Percentiles rank a stretch among this genome's conserved stretches.
Evolutionary conservation across 2,888 invertebrate genomes (phyloP).

Genomic region (Drosophila koepferae): DNA sequence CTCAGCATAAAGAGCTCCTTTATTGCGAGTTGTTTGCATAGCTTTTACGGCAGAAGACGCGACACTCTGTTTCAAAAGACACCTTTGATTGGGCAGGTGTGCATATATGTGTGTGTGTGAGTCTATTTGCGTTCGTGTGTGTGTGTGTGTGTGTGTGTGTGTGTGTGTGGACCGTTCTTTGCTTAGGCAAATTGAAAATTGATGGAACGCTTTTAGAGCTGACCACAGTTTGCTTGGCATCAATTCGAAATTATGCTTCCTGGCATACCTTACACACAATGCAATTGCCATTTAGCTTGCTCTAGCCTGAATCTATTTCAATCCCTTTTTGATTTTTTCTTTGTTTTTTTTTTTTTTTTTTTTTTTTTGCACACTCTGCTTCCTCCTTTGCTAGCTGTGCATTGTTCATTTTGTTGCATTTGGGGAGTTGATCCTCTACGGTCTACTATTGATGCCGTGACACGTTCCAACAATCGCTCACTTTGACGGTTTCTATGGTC

Average conservation of each 20-base stretch:
- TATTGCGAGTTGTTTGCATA: constrained; percentile 51
- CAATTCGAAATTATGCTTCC: constrained; percentile 44
- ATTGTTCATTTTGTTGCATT: constrained; percentile 30
- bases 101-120: no score
- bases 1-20: constrained; percentile 42
- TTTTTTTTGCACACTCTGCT: not conserved
- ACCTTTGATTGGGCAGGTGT: constrained; percentile 31
- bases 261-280: constrained; percentile 21
- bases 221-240: constrained; percentile 40
- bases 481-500: constrained; percentile 62
- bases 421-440: constrained; percentile 20
- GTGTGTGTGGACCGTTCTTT: constrained; percentile 43
- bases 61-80: constrained; percentile 31
- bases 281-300: constrained; percentile 28
- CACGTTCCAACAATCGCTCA: constrained; percentile 73
- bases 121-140: not conserved
- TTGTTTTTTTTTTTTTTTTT: not conserved
- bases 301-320: not conserved
- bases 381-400: not conserved
- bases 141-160: not conserved
- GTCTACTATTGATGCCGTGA: constrained; percentile 69
- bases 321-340: constrained; percentile 1
- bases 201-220: constrained; percentile 32
- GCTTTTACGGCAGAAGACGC: constrained; percentile 40
- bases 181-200: constrained; percentile 65